Evolutionary conservation across 2,113 vertebrate genomes (phyloP).

Genomic region (Phrynocephalus versicolor): DNA sequence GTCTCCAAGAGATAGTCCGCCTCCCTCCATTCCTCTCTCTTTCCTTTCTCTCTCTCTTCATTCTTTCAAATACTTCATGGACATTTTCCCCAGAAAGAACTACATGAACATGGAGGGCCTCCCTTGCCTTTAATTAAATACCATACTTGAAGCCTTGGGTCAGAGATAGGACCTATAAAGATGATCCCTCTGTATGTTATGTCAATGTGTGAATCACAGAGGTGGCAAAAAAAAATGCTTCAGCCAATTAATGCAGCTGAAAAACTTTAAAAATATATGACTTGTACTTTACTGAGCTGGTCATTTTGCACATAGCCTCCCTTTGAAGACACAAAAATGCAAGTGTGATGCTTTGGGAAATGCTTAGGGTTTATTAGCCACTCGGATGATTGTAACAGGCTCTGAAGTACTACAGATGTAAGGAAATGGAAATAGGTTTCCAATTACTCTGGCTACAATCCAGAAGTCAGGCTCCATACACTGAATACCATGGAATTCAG

Average conservation of each 20-base stretch:
- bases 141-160: conserved; percentile 68
- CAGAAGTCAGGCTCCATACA: background rate
- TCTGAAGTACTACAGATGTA: background rate
- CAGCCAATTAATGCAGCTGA: conserved; percentile 16
- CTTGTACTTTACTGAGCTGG: conserved; percentile 10
- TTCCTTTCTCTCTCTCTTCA: conserved; percentile 9
- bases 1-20: conserved; percentile 52
- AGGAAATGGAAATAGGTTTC: conserved; percentile 18
- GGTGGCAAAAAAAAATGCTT: conserved; percentile 52
- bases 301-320: conserved; percentile 30
- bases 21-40: conserved; percentile 49
- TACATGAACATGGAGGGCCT: conserved; percentile 66
- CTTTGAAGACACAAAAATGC: conserved; percentile 45
- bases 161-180: conserved; percentile 71
- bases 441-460: background rate
- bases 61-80: conserved; percentile 77
- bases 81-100: conserved; percentile 79
- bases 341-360: background rate
- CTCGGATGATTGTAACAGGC: background rate
- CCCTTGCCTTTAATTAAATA: conserved; percentile 63
- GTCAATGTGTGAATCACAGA: conserved; percentile 64
- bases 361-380: background rate
- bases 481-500: background rate
- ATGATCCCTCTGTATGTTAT: conserved; percentile 78
- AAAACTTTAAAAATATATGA: conserved; percentile 32